phyloP scores from a whole-genome alignment of 2,113 vertebrate genomes.

The Campylorhamphus procurvoides region DNA sequence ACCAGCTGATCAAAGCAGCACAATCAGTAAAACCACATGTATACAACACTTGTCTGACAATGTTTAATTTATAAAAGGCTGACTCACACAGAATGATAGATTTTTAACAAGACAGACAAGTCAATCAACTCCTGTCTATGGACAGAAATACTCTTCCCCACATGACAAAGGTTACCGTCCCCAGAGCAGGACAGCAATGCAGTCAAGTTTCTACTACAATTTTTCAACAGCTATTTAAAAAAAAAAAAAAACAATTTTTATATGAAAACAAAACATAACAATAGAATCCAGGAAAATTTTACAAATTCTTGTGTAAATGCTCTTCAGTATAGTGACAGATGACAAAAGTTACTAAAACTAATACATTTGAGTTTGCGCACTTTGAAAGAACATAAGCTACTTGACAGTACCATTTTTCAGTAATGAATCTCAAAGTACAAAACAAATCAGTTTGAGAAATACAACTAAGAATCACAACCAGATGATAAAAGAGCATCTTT shows the following conservation, averaged over 20 bases:
- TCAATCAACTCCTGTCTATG: background rate
- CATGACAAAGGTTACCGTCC: background rate
- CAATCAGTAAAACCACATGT: background rate
- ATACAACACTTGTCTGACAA: background rate
- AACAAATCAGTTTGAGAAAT: background rate
- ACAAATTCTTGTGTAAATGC: background rate
- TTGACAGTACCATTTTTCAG: background rate
- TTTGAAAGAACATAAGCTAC: background rate
- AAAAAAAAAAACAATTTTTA: background rate
- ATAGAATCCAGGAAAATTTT: background rate
- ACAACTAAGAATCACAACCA: background rate
- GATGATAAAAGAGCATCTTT: background rate
- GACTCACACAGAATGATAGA: background rate
- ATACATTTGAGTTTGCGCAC: background rate
- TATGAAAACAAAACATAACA: background rate
- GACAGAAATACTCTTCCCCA: background rate
- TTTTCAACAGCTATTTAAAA: background rate
- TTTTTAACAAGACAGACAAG: background rate
- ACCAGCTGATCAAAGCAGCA: background rate
- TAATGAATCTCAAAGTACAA: background rate
- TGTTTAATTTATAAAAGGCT: background rate
- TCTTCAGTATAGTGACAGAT: background rate
- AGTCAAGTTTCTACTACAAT: background rate
- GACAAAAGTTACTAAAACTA: background rate
- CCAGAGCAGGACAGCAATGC: background rate